Base-by-base conservation (phyloP, 2,888 invertebrate genomes). In the Hypomecis atomaria region DNA sequence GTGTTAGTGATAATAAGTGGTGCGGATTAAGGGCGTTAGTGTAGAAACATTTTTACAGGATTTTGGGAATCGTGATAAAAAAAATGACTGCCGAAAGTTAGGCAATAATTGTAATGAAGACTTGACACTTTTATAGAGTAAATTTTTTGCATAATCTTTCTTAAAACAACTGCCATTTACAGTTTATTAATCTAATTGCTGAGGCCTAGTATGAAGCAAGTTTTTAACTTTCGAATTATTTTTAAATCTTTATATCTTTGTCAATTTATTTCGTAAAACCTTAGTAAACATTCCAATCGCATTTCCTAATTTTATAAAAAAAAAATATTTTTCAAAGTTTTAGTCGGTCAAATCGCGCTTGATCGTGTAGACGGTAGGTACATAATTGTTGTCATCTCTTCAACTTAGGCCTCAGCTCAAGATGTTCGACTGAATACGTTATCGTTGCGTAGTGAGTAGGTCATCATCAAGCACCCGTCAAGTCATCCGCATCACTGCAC, bases 401-500 rank as follows among this genome's bases (percentile, higher is more conserved):
- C 56, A 58, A 67, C 57, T 56, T 54, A 67, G 67, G 65, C 64
- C 68, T 60, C 63, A 40, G 53, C 52, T 53, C 36, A 59, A 56
- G 60, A 58, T 76, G 68, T 75, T 83, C 76, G 86, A 88, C 86
- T 89, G 88, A 88, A 78, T 81, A 79, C 78, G 78, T 73, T 53
- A 74, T 72, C 81, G 86, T 88, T 86, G 80, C 81, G 79, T 89
- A 89, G 84, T 87, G 81, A 74, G 75, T 81, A 82, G 78, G 69
- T 76, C 77, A 77, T 79, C 80, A 76, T 76, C 75, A 71, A 64
- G 50, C 64, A 59, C 54, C 83, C 82, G 79, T 83, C 82, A 82
- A 82, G 84, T 83, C 80, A 81, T 90, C 91, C 91, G 90, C 92
- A 91, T 92, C 92, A 91, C 90, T 85, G 81, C 89, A 88, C 85